Base-by-base conservation (phyloP, 2,888 invertebrate genomes). In the Palloptera scutellata region DNA sequence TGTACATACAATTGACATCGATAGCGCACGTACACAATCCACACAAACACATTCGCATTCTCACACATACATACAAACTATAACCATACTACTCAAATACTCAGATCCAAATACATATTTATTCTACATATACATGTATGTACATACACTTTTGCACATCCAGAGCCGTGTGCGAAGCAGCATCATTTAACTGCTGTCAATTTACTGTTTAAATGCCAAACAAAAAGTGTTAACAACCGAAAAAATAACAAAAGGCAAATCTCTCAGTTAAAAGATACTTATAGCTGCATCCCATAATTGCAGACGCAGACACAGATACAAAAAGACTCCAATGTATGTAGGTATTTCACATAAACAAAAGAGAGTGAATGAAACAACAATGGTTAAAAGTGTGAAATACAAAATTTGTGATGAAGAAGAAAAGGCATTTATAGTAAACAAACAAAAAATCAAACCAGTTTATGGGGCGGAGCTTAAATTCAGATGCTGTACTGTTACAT, bases 131-230 rank as follows among this genome's bases (percentile, higher is more conserved):
- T 15, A 15, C 15, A 53, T 15, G n/a, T 15, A 53, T 15, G 17
- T 15, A 13, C 17, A 12, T 5, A 19, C 54, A n/a, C 54, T 19
- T 19, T 15, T 30, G 57, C 51, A 51, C 30, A 30, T 41, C 12
- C 48, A 20, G 6, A 15, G 20, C 17, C 9, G 55, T 54, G 40
- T 12, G 30, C 41, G n/a, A 19, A 30, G 8, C 15, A 17, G 54
- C 79, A 75, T 76, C 80, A 79, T 77, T 80, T 81, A 82, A 79
- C 80, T 80, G 81, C 77, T 81, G 82, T 77, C 81, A 81, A 82
- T 81, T 82, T 81, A 81, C 81, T 81, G 82, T 80, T 81, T 81
- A 81, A 81, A 81, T 79, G 79, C 77, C 81, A 80, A 80, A 82
- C 82, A 81, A 76, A 75, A 75, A 73, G 72, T 72, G 73, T 69